Evolutionary conservation across 2,113 vertebrate species (phyloP).

Genomic region (Alosa alosa): DNA sequence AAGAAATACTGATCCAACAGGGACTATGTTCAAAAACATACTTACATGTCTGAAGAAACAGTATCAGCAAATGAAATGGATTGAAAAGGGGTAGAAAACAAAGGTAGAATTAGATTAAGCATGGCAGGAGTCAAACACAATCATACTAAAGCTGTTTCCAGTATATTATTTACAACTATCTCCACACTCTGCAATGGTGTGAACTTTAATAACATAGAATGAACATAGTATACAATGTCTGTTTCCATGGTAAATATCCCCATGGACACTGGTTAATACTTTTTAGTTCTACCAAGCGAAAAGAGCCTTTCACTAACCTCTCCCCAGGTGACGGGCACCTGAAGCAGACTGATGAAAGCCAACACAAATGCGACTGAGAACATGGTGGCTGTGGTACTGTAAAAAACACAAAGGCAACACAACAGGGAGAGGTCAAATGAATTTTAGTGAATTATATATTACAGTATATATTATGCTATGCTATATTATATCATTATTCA

Average conservation of each 20-base stretch:
- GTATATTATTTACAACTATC: no score
- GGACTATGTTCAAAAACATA: background rate
- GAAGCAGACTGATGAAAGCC: background rate
- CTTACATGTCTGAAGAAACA: background rate
- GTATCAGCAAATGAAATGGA: background rate
- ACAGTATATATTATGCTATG: no score
- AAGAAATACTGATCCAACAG: background rate
- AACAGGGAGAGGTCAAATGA: background rate
- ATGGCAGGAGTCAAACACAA: background rate
- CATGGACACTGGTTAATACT: background rate
- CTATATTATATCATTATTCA: no score
- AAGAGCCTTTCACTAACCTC: background rate
- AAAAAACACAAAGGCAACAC: background rate
- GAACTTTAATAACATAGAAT: background rate
- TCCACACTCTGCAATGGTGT: background rate
- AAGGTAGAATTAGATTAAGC: background rate
- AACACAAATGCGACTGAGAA: background rate
- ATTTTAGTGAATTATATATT: background rate
- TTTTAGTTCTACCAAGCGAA: background rate
- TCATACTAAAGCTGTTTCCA: no score
- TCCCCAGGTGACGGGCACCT: background rate
- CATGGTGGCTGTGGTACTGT: background rate
- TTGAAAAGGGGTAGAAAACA: background rate
- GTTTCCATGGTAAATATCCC: background rate
- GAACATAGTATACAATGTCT: background rate